These are phyloP conservation scores for Philaethria dido DNA, from an alignment of 2,888 invertebrate species.

Conservation along the genomic window DNA sequence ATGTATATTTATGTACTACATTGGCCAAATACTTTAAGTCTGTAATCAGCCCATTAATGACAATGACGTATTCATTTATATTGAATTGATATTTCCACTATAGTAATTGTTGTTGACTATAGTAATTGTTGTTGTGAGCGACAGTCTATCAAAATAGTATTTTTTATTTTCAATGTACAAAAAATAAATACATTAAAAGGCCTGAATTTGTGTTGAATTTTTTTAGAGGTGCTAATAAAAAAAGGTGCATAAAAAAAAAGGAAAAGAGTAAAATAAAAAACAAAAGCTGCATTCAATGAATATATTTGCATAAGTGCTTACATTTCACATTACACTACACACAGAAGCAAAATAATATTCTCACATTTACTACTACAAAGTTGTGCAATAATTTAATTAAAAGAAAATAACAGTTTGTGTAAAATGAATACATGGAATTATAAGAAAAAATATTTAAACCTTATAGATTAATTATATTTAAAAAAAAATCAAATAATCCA, in stretches of 20 bases:
- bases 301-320: slow-evolving; percentile 66
- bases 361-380: slow-evolving; percentile 28
- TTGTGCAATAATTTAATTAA: slow-evolving; percentile 15
- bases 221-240: background rate
- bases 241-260: slow-evolving; percentile 37
- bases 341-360: slow-evolving; percentile 53
- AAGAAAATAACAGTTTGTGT: background rate
- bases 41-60: too few species aligned
- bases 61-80: too few species aligned
- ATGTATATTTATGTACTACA: too few species aligned
- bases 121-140: too few species aligned
- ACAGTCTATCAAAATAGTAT: too few species aligned
- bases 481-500: too few species aligned
- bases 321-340: slow-evolving; percentile 45
- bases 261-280: slow-evolving; percentile 61
- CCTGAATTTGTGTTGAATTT: background rate
- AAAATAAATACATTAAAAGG: background rate
- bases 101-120: too few species aligned
- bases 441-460: background rate
- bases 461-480: background rate
- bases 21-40: too few species aligned
- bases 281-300: slow-evolving; percentile 72
- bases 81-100: too few species aligned
- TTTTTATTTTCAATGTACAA: too few species aligned
- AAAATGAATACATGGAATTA: background rate